These are phyloP conservation scores for Chelmon rostratus DNA, from an alignment of 2,797 vertebrate species.

Conservation along the genomic window DNA sequence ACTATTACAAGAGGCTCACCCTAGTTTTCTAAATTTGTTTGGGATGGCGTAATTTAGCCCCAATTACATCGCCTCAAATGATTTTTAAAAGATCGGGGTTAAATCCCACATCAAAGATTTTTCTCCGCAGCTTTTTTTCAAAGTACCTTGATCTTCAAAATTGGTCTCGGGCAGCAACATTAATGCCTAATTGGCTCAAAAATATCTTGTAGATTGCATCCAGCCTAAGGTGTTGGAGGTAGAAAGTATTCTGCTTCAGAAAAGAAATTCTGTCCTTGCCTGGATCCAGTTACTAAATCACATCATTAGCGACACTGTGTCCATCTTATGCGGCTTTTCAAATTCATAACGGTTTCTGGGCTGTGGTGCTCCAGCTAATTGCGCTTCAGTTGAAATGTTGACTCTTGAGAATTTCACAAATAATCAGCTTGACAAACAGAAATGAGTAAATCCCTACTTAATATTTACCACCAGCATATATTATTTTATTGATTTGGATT, in stretches of 20 bases:
- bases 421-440: neutral
- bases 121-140: conserved; percentile 71
- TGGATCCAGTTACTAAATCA: conserved; percentile 58
- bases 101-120: conserved; percentile 85
- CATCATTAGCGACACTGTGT: conserved; percentile 44
- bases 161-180: conserved; percentile 80
- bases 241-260: conserved; percentile 68
- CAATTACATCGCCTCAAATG: conserved; percentile 80
- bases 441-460: neutral
- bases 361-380: neutral
- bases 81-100: conserved; percentile 82
- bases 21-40: conserved; percentile 82
- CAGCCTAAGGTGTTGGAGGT: conserved; percentile 75
- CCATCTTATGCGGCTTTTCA: conserved; percentile 24
- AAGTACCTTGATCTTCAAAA: conserved; percentile 84
- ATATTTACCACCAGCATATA: conserved; percentile 12
- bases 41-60: conserved; percentile 83
- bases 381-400: conserved; percentile 7
- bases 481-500: conserved; percentile 11
- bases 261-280: conserved; percentile 65
- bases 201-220: conserved; percentile 81
- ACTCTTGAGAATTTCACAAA: conserved; percentile 7
- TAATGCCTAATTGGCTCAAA: conserved; percentile 83
- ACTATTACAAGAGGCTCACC: conserved; percentile 73
- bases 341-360: conserved; percentile 14